These are phyloP conservation scores for Centrocercus urophasianus DNA, from an alignment of 2,113 vertebrate species.

Conservation along the genomic window DNA sequence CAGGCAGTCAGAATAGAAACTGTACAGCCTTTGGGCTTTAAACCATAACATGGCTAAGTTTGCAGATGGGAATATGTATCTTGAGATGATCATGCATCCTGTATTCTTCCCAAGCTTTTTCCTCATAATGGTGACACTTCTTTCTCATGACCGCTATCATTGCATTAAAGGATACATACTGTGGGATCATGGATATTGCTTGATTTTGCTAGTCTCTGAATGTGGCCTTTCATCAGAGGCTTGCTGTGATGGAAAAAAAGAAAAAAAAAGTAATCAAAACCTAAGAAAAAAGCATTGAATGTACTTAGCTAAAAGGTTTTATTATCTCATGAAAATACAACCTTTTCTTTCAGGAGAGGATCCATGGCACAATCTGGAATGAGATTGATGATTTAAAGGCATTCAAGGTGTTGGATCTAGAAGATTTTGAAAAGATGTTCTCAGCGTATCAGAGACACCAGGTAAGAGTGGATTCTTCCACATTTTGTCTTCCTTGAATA, in stretches of 20 bases:
- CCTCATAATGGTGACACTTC: not conserved
- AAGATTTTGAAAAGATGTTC: conserved; percentile 98
- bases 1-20: conserved; percentile 20
- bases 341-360: conserved; percentile 83
- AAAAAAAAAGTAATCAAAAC: not conserved
- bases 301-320: not conserved
- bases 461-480: conserved; percentile 63
- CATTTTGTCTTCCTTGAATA: not conserved
- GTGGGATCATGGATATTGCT: not conserved
- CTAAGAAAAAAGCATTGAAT: not conserved
- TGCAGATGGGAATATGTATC: not conserved
- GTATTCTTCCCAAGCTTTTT: not conserved
- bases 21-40: not conserved
- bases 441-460: conserved; percentile 95
- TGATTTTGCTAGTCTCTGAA: conserved; percentile 2
- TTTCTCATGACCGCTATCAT: not conserved
- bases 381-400: conserved; percentile 93
- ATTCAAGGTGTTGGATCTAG: conserved; percentile 91
- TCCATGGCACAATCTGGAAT: conserved; percentile 93
- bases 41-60: not conserved
- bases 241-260: conserved; percentile 12
- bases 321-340: not conserved
- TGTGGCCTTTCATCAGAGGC: not conserved
- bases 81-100: not conserved
- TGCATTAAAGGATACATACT: not conserved